Base-by-base conservation (phyloP, 1,140 invertebrate genomes). In the Macrotrachela quadricornifera region DNA sequence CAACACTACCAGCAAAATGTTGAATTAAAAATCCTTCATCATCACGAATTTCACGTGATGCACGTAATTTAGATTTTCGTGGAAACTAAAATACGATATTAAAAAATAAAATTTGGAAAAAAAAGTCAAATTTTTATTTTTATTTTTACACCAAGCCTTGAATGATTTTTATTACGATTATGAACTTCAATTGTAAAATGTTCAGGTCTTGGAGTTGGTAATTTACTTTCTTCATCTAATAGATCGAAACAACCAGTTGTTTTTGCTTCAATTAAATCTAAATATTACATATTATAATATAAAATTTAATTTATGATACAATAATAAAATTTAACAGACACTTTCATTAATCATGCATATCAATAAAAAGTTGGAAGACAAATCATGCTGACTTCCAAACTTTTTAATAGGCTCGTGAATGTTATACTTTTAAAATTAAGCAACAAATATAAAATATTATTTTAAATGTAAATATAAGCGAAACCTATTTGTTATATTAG, bases 1-100 rank as follows among this genome's bases (percentile, higher is more conserved):
- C 94, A 57, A 97, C 91, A 58, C 85, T 86, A 43, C 91, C 91
- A 57, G 91, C 91, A 72, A 92, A 97, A 70, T 97, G 91, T 41
- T 86, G 73, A 57, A 97, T 79, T 1, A 97, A 72, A 69, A 97
- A 96, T 38, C 91, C 91, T 70, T 96, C 90, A 62, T 92, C 84
- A 64, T 96, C 90, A 36, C 86, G 69, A 46, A 95, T 76, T 59
- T 86, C 85, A 48, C 91, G 75, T 69, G 96, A 87, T 36, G 81
- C 79, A 66, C 88, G 88, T 39, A 94, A 73, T 58, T 77, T 81
- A 2, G 88, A 95, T 59, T 86, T 82, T 50, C 91, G 73, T 0
- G 90, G 88, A 44, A 70, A 57, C 70, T 73, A 56, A 46, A 59
- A 60, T n/a, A 51, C 10, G 17, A 49, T 40, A 47, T n/a, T n/a